phyloP scores from a whole-genome alignment of 2,113 vertebrate genomes.

The Albula glossodonta region DNA sequence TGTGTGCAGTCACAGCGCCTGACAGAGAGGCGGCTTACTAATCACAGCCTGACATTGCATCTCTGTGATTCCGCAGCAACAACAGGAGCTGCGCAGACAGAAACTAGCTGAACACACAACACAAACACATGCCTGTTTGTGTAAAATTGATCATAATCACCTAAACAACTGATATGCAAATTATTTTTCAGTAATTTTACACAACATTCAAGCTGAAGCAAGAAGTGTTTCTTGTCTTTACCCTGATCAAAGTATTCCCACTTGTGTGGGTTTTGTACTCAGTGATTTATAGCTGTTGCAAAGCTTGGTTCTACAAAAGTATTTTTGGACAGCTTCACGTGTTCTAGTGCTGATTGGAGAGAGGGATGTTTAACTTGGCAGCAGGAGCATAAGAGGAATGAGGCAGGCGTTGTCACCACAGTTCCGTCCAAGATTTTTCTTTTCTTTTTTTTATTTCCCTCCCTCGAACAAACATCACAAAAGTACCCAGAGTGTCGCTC shows the following conservation, averaged over 20 bases:
- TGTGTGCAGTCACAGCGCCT: background rate
- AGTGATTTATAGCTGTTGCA: background rate
- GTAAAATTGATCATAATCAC: no score
- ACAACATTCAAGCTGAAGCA: background rate
- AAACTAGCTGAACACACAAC: no score
- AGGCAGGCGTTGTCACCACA: background rate
- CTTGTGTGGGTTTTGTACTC: background rate
- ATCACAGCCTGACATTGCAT: background rate
- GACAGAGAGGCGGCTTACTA: background rate
- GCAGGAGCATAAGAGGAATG: constrained; percentile 6
- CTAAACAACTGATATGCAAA: no score
- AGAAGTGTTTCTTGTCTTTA: background rate
- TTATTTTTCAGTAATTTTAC: background rate
- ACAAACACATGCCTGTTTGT: no score
- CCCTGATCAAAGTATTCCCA: background rate
- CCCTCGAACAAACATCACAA: constrained; percentile 15
- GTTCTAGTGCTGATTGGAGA: background rate
- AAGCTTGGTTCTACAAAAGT: background rate
- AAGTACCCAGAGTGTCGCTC: background rate
- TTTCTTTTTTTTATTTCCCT: background rate
- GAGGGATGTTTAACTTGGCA: constrained; percentile 18
- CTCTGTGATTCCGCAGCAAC: background rate
- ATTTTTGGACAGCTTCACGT: background rate
- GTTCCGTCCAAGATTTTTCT: background rate
- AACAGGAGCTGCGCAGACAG: background rate